Percentiles rank a stretch among this genome's conserved stretches.
These are phyloP conservation scores for Lepeophtheirus nordmannii DNA, from an alignment of 2,888 invertebrate genomes.

Conservation along the genomic window DNA sequence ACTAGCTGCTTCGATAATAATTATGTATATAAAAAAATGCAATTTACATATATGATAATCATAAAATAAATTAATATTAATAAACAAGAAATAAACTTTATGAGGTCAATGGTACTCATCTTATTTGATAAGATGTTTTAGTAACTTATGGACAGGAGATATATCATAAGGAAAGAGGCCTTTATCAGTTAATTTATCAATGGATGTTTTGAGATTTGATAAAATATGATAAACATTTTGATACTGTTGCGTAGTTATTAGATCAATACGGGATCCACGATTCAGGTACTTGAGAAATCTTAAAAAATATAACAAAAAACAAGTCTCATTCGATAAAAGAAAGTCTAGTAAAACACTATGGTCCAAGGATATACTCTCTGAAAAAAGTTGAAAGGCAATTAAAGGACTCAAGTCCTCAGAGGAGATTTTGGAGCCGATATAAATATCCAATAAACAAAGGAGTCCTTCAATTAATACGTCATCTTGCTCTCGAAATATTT, in stretches of 20 bases:
- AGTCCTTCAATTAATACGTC: conserved; percentile 19
- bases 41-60: too few species aligned
- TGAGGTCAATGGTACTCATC: not conserved
- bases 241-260: conserved; percentile 35
- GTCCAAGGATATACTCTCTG: conserved; percentile 64
- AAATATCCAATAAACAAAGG: conserved; percentile 21
- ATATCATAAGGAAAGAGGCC: conserved; percentile 78
- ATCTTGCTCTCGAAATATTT: conserved; percentile 19
- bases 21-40: too few species aligned
- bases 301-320: conserved; percentile 66
- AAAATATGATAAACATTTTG: conserved; percentile 71
- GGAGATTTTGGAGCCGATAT: conserved; percentile 6
- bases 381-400: conserved; percentile 68
- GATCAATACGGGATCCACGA: conserved; percentile 17
- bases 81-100: too few species aligned
- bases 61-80: too few species aligned
- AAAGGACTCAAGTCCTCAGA: conserved; percentile 51
- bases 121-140: conserved; percentile 63
- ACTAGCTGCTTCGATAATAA: too few species aligned
- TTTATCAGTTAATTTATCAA: conserved; percentile 62
- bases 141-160: conserved; percentile 61
- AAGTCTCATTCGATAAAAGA: conserved; percentile 75
- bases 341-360: conserved; percentile 64
- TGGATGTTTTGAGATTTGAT: conserved; percentile 58
- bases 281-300: conserved; percentile 67